These are phyloP conservation scores for Ametastegia equiseti DNA, from an alignment of 2,888 invertebrate genomes.

Conservation along the genomic window DNA sequence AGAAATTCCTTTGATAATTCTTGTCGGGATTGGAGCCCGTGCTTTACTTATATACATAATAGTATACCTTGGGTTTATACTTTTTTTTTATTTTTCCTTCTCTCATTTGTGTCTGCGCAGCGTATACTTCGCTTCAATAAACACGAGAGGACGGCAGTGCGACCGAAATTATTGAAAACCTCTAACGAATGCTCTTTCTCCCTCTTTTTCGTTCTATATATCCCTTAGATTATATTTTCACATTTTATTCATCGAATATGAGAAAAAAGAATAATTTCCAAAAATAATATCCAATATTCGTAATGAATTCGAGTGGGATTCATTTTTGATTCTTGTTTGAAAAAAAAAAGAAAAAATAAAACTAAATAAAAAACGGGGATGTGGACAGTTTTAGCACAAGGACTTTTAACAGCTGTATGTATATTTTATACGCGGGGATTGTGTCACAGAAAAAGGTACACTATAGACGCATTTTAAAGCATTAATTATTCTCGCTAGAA, in stretches of 20 bases:
- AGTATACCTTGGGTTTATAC: neutral
- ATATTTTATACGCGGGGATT: neutral
- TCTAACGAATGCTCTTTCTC: neutral
- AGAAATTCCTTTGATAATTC: slow-evolving; percentile 40
- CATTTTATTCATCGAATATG: no score
- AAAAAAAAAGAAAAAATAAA: no score
- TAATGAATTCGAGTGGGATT: no score
- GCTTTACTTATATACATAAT: neutral
- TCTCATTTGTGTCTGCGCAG: slow-evolving; percentile 1
- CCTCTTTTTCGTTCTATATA: neutral
- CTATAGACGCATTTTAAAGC: neutral
- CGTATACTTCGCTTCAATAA: slow-evolving; percentile 25
- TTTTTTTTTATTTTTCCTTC: no score
- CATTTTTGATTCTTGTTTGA: neutral
- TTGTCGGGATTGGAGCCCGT: neutral
- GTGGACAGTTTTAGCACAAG: neutral
- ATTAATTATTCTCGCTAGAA: neutral
- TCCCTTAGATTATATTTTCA: no score
- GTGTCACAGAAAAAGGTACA: neutral
- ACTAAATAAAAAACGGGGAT: no score
- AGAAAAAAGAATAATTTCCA: neutral
- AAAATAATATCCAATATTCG: no score
- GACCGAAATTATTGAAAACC: neutral
- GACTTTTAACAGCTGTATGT: neutral
- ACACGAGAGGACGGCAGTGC: neutral